Evolutionary conservation across 2,797 vertebrate genomes (phyloP).

Genomic region (Mallotus villosus): DNA sequence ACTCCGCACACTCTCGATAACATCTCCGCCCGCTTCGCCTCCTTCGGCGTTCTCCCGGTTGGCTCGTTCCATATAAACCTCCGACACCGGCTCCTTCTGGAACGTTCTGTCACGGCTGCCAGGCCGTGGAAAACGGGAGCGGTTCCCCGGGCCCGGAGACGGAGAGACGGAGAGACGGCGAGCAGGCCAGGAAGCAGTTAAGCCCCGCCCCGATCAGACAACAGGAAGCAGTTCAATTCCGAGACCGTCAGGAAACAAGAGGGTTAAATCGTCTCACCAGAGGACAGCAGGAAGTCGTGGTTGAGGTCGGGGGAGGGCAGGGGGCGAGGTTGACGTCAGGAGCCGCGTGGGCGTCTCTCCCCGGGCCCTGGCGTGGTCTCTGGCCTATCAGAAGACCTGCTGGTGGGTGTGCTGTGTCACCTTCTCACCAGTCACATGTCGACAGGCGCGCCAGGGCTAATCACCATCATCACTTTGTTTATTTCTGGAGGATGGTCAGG

Average conservation of each 20-base stretch:
- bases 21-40: conserved; percentile 38
- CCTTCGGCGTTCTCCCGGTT: conserved; percentile 18
- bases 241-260: conserved; percentile 16
- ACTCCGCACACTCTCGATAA: conserved; percentile 57
- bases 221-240: conserved; percentile 31
- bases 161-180: conserved; percentile 43
- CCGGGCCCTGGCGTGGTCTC: conserved; percentile 1
- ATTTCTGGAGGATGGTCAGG: too few relatives aligned
- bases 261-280: conserved; percentile 28
- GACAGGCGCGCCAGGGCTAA: conserved; percentile 32
- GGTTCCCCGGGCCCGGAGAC: conserved; percentile 26
- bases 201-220: conserved; percentile 21
- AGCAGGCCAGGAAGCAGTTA: too few relatives aligned
- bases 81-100: conserved; percentile 27
- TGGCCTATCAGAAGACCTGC: conserved; percentile 34
- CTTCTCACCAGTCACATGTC: conserved; percentile 10
- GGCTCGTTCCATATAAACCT: conserved; percentile 37
- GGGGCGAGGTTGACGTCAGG: too few relatives aligned
- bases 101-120: conserved; percentile 34
- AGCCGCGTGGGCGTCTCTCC: too few relatives aligned
- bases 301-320: too few relatives aligned
- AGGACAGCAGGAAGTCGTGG: conserved; percentile 14
- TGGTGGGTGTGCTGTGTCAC: too few relatives aligned
- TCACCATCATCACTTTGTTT: conserved; percentile 44
- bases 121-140: conserved; percentile 39